These are phyloP conservation scores for Geophilus truncorum DNA, from an alignment of 2,888 invertebrate genomes.

Conservation along the genomic window DNA sequence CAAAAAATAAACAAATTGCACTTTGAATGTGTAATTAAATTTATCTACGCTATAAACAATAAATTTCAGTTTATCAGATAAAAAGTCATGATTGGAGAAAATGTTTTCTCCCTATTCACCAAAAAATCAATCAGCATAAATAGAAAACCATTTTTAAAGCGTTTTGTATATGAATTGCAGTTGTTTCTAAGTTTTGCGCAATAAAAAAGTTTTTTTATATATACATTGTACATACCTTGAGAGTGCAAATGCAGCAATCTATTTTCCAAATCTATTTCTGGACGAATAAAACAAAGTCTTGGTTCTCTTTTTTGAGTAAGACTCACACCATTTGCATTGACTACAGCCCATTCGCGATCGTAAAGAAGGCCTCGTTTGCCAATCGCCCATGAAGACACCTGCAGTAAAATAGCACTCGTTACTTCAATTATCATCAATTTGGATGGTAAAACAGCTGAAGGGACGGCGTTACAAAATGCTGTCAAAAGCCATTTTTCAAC, in stretches of 20 bases:
- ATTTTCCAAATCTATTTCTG: constrained; percentile 61
- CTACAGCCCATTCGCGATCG: constrained; percentile 92
- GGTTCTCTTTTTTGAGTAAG: constrained; percentile 82
- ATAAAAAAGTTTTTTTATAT: neutral
- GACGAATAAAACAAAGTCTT: constrained; percentile 70
- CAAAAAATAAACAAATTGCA: neutral
- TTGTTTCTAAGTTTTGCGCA: neutral
- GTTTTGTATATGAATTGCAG: no score
- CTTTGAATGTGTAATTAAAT: neutral
- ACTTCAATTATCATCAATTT: constrained; percentile 4
- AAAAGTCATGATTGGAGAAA: no score
- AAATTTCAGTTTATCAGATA: no score
- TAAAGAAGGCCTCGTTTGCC: constrained; percentile 72
- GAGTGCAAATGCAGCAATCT: constrained; percentile 45
- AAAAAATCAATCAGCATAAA: no score
- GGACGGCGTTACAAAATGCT: neutral
- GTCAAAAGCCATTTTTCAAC: neutral
- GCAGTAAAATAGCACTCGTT: constrained; percentile 4
- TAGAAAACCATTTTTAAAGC: no score
- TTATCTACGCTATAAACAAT: no score
- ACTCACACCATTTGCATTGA: constrained; percentile 71
- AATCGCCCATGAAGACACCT: constrained; percentile 66
- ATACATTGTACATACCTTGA: constrained; percentile 41
- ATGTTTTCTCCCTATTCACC: no score
- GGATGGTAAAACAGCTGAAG: neutral